A percentile compares a stretch with the other conserved stretches of the same genome.
phyloP scores from a whole-genome alignment of 1,140 invertebrate species.

The Hermatobates lingyangjiaoensis region DNA sequence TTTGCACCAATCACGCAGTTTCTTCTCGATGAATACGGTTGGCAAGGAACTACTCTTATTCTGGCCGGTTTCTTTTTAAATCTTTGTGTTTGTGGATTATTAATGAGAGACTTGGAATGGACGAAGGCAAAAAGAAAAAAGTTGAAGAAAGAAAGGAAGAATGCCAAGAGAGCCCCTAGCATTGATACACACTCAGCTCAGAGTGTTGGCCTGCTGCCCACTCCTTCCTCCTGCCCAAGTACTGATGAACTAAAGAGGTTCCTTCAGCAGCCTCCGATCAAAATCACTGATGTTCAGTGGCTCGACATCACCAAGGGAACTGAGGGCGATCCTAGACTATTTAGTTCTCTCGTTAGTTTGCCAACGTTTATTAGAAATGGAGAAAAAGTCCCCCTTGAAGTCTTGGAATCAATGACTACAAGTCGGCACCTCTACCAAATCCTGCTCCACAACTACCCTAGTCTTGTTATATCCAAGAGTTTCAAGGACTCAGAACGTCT shows the following conservation, averaged over 20 bases:
- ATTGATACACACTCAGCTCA: conserved; percentile 20
- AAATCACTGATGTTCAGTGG: background rate
- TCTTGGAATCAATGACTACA: conserved; percentile 47
- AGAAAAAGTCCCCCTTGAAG: conserved; percentile 32
- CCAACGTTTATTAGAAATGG: conserved; percentile 64
- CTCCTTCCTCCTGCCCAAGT: conserved; percentile 31
- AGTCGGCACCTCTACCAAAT: conserved; percentile 34
- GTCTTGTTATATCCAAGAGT: conserved; percentile 44
- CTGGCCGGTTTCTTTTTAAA: conserved; percentile 70
- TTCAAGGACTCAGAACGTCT: conserved; percentile 45
- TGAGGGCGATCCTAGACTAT: conserved; percentile 20
- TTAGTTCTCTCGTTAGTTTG: conserved; percentile 56
- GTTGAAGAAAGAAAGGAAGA: conserved; percentile 31
- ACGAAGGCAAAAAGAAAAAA: conserved; percentile 38
- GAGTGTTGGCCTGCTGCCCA: conserved; percentile 28
- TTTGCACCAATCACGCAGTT: conserved; percentile 71
- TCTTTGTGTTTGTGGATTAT: conserved; percentile 64
- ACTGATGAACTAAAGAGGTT: conserved; percentile 25
- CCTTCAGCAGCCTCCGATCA: background rate
- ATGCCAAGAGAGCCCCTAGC: conserved; percentile 23
- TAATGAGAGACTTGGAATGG: conserved; percentile 67
- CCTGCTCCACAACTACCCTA: conserved; percentile 51
- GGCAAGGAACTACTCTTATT: conserved; percentile 65
- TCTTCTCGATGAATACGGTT: conserved; percentile 58
- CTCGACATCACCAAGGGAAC: background rate